These are phyloP conservation scores for Boulengeromyrus knoepffleri DNA, from an alignment of 2,113 vertebrate species.

Conservation along the genomic window DNA sequence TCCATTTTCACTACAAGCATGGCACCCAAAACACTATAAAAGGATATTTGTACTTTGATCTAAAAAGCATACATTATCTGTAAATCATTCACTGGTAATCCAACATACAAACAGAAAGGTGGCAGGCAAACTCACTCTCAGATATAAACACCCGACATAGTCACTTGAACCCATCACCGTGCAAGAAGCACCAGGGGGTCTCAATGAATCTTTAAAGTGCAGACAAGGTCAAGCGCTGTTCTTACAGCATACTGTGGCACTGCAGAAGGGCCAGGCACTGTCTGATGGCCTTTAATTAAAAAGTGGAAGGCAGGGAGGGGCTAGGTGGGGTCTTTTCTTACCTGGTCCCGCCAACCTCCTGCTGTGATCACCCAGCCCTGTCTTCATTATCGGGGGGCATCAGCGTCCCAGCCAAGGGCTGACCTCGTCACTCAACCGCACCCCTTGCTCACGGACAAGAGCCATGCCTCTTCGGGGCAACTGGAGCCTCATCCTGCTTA, in stretches of 20 bases:
- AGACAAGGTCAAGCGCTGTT: slow-evolving; percentile 48
- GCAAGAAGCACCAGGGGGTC: background rate
- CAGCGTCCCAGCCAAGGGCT: slow-evolving; percentile 36
- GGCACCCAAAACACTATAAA: background rate
- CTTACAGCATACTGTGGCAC: slow-evolving; percentile 2
- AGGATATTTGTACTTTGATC: background rate
- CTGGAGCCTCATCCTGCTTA: slow-evolving; percentile 46
- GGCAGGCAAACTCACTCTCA: background rate
- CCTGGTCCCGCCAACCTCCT: slow-evolving; percentile 14
- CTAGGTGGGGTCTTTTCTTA: slow-evolving; percentile 11
- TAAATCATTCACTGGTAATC: background rate
- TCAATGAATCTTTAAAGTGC: slow-evolving; percentile 41
- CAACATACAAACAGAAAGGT: background rate
- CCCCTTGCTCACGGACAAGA: slow-evolving; percentile 37
- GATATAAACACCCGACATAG: background rate
- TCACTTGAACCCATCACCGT: background rate
- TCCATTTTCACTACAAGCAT: background rate
- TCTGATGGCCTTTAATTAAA: slow-evolving; percentile 35
- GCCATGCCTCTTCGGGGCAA: slow-evolving; percentile 29
- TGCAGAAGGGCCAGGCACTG: slow-evolving; percentile 20
- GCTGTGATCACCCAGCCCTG: slow-evolving; percentile 44
- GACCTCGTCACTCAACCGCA: slow-evolving; percentile 45
- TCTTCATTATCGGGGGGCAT: slow-evolving; percentile 27
- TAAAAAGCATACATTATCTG: background rate
- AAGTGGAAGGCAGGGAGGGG: slow-evolving; percentile 15